phyloP scores from a whole-genome alignment of 2,113 vertebrate genomes.

The Sterna hirundo region DNA sequence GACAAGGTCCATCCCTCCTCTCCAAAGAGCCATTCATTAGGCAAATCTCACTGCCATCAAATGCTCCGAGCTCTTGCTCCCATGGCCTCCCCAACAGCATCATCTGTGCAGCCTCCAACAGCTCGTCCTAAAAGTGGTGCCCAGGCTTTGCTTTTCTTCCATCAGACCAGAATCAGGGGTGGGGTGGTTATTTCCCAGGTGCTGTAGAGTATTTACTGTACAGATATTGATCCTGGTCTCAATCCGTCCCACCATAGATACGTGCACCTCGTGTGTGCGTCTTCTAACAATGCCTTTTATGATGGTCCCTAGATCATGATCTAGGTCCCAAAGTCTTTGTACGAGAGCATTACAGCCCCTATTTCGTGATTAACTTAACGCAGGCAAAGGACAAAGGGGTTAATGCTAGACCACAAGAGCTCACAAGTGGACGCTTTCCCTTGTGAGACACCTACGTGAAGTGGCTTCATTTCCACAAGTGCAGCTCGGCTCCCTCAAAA shows the following conservation, averaged over 20 bases:
- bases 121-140: background rate
- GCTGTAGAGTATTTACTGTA: background rate
- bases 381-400: background rate
- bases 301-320: accelerated
- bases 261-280: accelerated
- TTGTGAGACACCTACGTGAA: background rate
- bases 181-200: background rate
- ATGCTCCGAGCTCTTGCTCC: background rate
- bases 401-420: background rate
- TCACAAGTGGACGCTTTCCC: background rate
- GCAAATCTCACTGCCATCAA: background rate
- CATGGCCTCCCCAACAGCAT: accelerated
- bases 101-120: background rate
- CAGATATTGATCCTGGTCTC: background rate
- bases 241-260: background rate
- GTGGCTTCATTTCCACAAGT: background rate
- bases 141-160: background rate
- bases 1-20: constrained; percentile 47
- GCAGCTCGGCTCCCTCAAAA: background rate
- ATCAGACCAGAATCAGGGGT: background rate
- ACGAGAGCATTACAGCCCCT: background rate
- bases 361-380: background rate
- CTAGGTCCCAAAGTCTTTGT: background rate
- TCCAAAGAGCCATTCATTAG: background rate
- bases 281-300: background rate